Evolutionary conservation across 2,113 vertebrate genomes (phyloP).

Genomic region (Salvelinus namaycush): DNA sequence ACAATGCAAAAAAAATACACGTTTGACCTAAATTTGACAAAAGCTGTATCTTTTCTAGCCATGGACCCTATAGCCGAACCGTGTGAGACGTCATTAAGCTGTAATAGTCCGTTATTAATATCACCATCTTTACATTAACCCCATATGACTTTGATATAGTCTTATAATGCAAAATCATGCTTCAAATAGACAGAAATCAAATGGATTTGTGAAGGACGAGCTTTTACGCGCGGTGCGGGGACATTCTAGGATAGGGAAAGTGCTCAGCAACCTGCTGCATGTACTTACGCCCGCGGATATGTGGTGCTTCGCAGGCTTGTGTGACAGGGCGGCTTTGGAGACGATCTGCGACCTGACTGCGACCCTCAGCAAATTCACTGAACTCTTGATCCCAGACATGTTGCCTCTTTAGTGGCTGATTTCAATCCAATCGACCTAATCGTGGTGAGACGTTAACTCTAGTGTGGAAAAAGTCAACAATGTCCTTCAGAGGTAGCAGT

Average conservation of each 20-base stretch:
- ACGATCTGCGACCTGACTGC: constrained; percentile 28
- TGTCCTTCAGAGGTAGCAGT: constrained; percentile 5
- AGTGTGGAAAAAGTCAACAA: neutral
- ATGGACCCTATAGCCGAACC: no score
- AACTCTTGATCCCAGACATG: constrained; percentile 42
- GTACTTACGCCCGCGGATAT: constrained; percentile 46
- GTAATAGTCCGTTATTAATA: neutral
- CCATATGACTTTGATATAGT: neutral
- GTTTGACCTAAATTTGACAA: no score
- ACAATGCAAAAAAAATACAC: no score
- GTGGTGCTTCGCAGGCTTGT: constrained; percentile 48
- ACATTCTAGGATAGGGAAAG: constrained; percentile 7
- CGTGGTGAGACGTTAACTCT: neutral
- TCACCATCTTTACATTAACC: neutral
- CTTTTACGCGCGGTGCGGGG: neutral
- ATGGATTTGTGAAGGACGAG: neutral
- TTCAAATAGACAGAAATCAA: neutral
- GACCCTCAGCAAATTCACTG: constrained; percentile 38
- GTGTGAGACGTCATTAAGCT: neutral
- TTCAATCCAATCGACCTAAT: neutral
- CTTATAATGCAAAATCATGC: neutral
- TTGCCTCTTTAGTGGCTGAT: neutral
- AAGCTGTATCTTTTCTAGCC: no score
- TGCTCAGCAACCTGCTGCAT: constrained; percentile 14
- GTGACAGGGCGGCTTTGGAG: constrained; percentile 29